These are phyloP conservation scores for Chaetodon auriga DNA, from an alignment of 2,113 vertebrate genomes.

Conservation along the genomic window DNA sequence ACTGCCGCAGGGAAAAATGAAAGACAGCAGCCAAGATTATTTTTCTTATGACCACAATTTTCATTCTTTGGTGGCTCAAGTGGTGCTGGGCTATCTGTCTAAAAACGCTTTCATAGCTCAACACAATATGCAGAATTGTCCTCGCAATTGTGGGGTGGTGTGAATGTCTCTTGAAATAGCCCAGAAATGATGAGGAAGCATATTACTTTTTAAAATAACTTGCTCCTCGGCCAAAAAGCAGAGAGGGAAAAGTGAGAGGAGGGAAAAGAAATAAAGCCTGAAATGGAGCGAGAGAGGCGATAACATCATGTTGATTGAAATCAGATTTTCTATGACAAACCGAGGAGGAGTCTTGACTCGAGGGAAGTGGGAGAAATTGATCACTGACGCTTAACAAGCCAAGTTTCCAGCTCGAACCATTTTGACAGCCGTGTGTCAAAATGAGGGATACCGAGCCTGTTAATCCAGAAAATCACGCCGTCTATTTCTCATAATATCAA, in stretches of 20 bases:
- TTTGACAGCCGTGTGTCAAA: constrained; percentile 54
- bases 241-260: constrained; percentile 20
- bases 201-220: constrained; percentile 79
- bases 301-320: constrained; percentile 79
- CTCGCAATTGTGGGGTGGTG: constrained; percentile 64
- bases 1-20: constrained; percentile 65
- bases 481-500: neutral
- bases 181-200: constrained; percentile 78
- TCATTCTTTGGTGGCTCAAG: constrained; percentile 74
- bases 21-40: constrained; percentile 74
- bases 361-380: constrained; percentile 60
- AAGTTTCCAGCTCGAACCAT: constrained; percentile 62
- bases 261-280: constrained; percentile 37
- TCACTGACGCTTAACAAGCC: constrained; percentile 51
- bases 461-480: constrained; percentile 34
- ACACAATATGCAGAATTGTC: constrained; percentile 77
- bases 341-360: constrained; percentile 43
- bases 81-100: constrained; percentile 64
- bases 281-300: constrained; percentile 67
- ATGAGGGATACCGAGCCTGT: constrained; percentile 35
- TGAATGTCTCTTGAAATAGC: constrained; percentile 77
- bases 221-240: constrained; percentile 57
- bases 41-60: constrained; percentile 80
- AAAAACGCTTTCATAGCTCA: constrained; percentile 73
- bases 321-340: constrained; percentile 74